These are phyloP conservation scores for Psittacula cyanocephala DNA, from an alignment of 2,113 vertebrate genomes.

Conservation along the genomic window DNA sequence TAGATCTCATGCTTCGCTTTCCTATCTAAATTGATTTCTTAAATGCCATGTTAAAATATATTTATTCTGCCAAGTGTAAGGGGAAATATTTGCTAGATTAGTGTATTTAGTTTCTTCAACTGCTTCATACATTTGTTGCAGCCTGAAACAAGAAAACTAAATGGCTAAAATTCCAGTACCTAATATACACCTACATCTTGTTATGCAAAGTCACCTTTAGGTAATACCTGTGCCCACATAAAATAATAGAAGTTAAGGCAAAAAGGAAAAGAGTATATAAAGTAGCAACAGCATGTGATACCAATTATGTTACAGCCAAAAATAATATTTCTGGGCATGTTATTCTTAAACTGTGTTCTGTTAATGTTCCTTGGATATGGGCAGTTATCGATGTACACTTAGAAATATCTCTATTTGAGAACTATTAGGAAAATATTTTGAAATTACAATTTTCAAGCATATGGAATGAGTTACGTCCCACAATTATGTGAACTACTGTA, in stretches of 20 bases:
- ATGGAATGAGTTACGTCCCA: slow-evolving; percentile 73
- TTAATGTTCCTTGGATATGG: slow-evolving; percentile 45
- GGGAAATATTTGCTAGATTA: not conserved
- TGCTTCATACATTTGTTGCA: not conserved
- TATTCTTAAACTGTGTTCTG: not conserved
- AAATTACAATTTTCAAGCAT: slow-evolving; percentile 62
- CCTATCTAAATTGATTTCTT: not conserved
- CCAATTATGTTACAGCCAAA: slow-evolving; percentile 45
- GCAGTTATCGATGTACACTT: slow-evolving; percentile 52
- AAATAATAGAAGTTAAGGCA: slow-evolving; percentile 3
- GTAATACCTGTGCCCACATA: not conserved
- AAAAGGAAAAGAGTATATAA: not conserved
- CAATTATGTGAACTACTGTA: slow-evolving; percentile 68
- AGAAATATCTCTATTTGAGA: slow-evolving; percentile 60
- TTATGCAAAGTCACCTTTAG: slow-evolving; percentile 16
- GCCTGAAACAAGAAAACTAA: not conserved
- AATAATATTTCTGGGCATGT: slow-evolving; percentile 34
- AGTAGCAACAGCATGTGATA: slow-evolving; percentile 36
- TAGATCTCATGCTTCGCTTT: not conserved
- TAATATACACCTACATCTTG: not conserved
- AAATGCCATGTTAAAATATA: not conserved
- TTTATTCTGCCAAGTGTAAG: not conserved
- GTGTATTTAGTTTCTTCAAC: not conserved
- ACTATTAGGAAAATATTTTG: slow-evolving; percentile 65
- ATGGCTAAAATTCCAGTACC: not conserved